Percentiles rank a stretch among this genome's conserved stretches.
Evolutionary conservation across 2,113 vertebrate species (phyloP).

Genomic region (Apteryx owenii): DNA sequence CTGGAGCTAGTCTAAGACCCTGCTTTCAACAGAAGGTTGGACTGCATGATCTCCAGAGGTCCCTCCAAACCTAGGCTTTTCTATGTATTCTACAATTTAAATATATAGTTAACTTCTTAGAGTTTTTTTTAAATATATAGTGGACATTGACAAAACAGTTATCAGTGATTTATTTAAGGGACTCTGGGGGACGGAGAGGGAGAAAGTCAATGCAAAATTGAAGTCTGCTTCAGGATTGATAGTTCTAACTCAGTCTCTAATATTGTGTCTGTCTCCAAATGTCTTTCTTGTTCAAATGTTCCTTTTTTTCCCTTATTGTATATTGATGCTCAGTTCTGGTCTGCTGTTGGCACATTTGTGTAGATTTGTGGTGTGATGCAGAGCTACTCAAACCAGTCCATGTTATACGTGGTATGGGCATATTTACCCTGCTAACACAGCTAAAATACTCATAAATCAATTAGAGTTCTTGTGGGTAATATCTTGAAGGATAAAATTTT

Average conservation of each 20-base stretch:
- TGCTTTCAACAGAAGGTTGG: background rate
- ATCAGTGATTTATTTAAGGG: background rate
- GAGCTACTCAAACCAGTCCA: background rate
- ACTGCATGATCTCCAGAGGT: background rate
- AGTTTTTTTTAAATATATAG: background rate
- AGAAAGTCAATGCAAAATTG: background rate
- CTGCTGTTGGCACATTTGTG: background rate
- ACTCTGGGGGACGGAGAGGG: rapidly evolving
- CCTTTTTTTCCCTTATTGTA: background rate
- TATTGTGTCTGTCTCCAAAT: background rate
- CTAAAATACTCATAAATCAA: background rate
- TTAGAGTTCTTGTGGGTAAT: background rate
- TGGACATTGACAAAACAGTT: background rate
- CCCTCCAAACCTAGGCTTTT: background rate
- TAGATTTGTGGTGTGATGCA: background rate
- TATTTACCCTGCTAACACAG: background rate
- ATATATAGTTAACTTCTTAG: background rate
- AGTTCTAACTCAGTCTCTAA: background rate
- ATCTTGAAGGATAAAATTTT: background rate
- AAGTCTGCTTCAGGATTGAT: background rate
- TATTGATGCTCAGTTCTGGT: background rate
- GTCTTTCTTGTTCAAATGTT: background rate
- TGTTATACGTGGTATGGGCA: rapidly evolving
- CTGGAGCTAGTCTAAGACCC: background rate
- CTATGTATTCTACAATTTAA: background rate